Percentiles rank a stretch among this genome's conserved stretches.
Evolutionary conservation across 92 coral and sea anemone species (phyloP).

Genomic region (Actinernus sp.): DNA sequence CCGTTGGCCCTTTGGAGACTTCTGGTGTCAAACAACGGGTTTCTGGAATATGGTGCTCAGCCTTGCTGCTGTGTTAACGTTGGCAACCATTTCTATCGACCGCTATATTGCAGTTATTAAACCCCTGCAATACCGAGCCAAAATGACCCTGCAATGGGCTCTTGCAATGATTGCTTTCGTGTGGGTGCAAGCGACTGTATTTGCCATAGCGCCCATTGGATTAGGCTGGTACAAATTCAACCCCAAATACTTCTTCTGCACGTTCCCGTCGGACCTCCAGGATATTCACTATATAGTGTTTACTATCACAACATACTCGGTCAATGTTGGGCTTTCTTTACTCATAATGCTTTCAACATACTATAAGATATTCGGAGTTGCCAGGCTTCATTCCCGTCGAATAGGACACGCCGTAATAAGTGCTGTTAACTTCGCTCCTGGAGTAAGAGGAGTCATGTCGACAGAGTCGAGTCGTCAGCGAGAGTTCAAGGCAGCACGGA

Average conservation of each 20-base stretch:
- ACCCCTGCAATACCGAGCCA: conserved; percentile 94
- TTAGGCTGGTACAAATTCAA: conserved; percentile 88
- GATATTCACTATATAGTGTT: conserved; percentile 63
- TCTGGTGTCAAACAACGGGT: conserved; percentile 88
- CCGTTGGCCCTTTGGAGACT: conserved; percentile 84
- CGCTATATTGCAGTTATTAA: conserved; percentile 96
- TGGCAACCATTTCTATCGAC: conserved; percentile 90
- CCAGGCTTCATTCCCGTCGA: conserved; percentile 89
- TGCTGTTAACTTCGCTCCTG: conserved; percentile 78
- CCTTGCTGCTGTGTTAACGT: conserved; percentile 85
- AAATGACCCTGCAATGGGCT: conserved; percentile 96
- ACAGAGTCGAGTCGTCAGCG: conserved; percentile 93
- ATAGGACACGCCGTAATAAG: conserved; percentile 95
- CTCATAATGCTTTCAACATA: conserved; percentile 80
- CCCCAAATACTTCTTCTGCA: conserved; percentile 77
- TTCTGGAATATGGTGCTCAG: conserved; percentile 91
- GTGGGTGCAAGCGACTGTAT: conserved; percentile 85
- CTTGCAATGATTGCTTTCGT: conserved; percentile 76
- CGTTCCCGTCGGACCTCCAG: conserved; percentile 79
- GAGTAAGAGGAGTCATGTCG: conserved; percentile 66
- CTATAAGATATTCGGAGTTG: conserved; percentile 92
- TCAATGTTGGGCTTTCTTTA: conserved; percentile 85
- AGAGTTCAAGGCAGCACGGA: conserved; percentile 95
- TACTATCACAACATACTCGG: conserved; percentile 70
- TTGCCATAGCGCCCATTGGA: conserved; percentile 80